Conservation (phyloP, 2,797 vertebrate genomes). For the Karalla daura region DNA sequence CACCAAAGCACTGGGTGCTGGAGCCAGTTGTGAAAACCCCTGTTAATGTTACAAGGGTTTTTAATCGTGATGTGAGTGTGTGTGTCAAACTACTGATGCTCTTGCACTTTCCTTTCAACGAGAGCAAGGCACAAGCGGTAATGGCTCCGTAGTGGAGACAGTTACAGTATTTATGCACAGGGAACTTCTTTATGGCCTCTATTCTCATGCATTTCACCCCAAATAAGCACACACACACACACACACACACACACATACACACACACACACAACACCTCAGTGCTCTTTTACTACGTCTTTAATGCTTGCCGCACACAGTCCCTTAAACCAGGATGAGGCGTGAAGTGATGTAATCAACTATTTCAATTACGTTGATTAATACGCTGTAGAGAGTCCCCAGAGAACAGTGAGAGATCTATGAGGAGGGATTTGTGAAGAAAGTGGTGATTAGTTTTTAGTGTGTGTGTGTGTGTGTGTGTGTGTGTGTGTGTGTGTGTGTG, state of each 20-base stretch:
- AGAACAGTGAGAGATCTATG: conserved; percentile 69
- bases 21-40: not conserved
- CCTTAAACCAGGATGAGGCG: conserved; percentile 65
- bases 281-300: conserved; percentile 64
- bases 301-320: conserved; percentile 50
- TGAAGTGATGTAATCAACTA: conserved; percentile 79
- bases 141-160: conserved; percentile 36
- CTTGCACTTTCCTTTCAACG: conserved; percentile 16
- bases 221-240: conserved; percentile 30
- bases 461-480: conserved; percentile 16
- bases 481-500: conserved; percentile 13
- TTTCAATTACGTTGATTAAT: conserved; percentile 83
- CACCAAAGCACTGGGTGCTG: not conserved
- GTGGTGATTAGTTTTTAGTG: conserved; percentile 66
- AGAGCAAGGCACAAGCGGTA: not conserved
- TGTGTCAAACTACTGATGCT: conserved; percentile 8
- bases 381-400: conserved; percentile 64
- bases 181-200: conserved; percentile 40
- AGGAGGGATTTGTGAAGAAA: conserved; percentile 72
- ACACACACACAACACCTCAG: conserved; percentile 30
- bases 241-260: too few species aligned
- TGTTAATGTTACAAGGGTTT: not conserved
- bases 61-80: conserved; percentile 5
- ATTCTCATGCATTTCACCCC: conserved; percentile 31
- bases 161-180: conserved; percentile 37